Evolutionary conservation across 2,888 invertebrate genomes (phyloP).

Genomic region (Didymodactylos carnosus): DNA sequence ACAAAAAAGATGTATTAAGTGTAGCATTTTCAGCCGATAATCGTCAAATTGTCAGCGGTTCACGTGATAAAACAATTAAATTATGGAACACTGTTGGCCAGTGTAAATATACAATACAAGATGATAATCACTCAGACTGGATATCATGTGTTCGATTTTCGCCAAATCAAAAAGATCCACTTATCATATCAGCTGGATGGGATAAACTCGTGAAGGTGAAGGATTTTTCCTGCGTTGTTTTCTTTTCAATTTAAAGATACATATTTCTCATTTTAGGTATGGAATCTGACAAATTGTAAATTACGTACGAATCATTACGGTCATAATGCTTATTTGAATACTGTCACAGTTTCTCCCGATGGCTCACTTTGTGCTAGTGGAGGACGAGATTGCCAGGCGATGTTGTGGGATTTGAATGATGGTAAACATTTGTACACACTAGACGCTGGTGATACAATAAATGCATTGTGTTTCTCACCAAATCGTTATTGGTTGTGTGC

Average conservation of each 20-base stretch:
- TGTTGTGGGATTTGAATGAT: constrained; percentile 98
- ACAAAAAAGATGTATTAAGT: constrained; percentile 96
- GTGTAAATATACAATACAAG: constrained; percentile 45
- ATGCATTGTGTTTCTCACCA: constrained; percentile 92
- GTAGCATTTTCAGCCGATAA: constrained; percentile 99
- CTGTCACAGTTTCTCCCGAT: constrained; percentile 94
- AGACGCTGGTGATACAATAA: constrained; percentile 93
- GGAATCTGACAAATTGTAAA: constrained; percentile 95
- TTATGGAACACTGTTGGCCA: constrained; percentile 98
- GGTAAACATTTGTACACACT: constrained; percentile 96
- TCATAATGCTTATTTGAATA: constrained; percentile 88
- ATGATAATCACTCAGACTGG: constrained; percentile 81
- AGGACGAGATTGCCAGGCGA: constrained; percentile 75
- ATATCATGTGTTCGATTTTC: constrained; percentile 96
- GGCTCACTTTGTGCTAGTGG: constrained; percentile 96
- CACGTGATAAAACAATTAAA: constrained; percentile 94
- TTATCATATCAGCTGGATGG: constrained; percentile 96
- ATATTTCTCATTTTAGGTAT: constrained; percentile 44
- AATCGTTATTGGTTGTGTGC: constrained; percentile 99
- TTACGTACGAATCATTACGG: constrained; percentile 94
- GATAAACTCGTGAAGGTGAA: constrained; percentile 74
- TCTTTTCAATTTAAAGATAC: background rate
- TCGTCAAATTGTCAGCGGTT: constrained; percentile 95
- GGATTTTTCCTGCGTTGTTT: background rate
- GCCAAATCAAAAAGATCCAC: constrained; percentile 88